Conservation (phyloP, 2,113 vertebrate genomes). For the Chitala chitala region DNA sequence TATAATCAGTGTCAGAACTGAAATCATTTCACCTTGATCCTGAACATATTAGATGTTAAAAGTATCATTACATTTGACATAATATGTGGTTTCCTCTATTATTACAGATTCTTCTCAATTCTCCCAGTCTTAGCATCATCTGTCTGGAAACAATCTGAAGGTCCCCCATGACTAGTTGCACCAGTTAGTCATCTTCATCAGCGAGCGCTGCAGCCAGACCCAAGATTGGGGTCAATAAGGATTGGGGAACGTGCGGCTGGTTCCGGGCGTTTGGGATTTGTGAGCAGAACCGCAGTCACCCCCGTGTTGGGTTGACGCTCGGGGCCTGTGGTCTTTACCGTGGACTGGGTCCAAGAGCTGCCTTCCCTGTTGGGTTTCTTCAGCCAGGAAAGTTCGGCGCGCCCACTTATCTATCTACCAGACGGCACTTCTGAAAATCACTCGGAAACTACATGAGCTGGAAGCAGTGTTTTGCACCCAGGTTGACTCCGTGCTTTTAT, state of each 20-base stretch:
- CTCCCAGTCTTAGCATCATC: no score
- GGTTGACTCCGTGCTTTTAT: not conserved
- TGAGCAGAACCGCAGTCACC: not conserved
- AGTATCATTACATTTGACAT: no score
- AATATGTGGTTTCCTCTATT: not conserved
- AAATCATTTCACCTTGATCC: no score
- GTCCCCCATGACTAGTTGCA: not conserved
- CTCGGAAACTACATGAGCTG: not conserved
- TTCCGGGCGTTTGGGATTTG: slow-evolving; percentile 3
- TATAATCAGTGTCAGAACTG: not conserved
- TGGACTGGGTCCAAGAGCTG: slow-evolving; percentile 1
- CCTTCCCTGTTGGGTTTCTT: not conserved
- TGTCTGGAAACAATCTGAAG: not conserved
- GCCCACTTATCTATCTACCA: slow-evolving; percentile 16
- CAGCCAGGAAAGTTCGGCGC: slow-evolving; percentile 18
- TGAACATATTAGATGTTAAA: no score
- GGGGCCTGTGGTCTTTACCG: slow-evolving; percentile 11
- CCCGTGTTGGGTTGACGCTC: not conserved
- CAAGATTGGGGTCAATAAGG: not conserved
- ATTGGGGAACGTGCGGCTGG: not conserved
- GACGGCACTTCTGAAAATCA: slow-evolving; percentile 1
- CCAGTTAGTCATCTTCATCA: slow-evolving; percentile 6
- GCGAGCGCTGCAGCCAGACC: not conserved
- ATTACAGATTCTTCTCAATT: not conserved
- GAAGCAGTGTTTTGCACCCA: not conserved